Conservation (phyloP, 2,888 invertebrate genomes). For the Harpalus rubripes region DNA sequence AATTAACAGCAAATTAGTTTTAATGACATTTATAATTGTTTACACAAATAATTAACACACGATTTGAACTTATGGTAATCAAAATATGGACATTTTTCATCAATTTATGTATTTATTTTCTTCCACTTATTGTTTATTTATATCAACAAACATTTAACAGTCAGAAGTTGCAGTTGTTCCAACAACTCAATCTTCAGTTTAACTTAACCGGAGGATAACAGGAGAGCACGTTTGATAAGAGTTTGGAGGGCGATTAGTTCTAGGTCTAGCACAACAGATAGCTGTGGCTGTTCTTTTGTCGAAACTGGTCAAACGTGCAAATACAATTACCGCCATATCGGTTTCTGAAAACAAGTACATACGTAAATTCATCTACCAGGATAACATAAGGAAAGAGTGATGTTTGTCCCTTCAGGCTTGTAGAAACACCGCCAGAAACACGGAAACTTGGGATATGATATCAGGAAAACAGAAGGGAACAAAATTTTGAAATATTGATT, state of each 20-base stretch:
- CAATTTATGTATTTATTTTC: neutral
- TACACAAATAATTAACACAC: neutral
- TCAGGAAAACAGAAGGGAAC: conserved; percentile 19
- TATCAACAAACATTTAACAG: too few species aligned
- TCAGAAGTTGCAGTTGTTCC: neutral
- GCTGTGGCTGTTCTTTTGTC: conserved; percentile 8
- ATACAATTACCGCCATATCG: conserved; percentile 62
- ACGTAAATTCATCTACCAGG: conserved; percentile 59
- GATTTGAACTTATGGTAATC: neutral
- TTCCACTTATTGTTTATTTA: neutral
- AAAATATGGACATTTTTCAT: too few species aligned
- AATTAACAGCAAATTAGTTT: neutral
- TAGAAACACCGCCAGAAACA: conserved; percentile 52
- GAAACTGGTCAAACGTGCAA: conserved; percentile 49
- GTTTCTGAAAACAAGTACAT: conserved; percentile 63
- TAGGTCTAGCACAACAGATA: neutral
- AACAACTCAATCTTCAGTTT: conserved; percentile 18
- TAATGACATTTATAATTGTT: neutral
- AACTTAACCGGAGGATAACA: conserved; percentile 3
- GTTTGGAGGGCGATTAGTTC: neutral
- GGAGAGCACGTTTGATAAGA: conserved; percentile 11
- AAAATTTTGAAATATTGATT: too few species aligned
- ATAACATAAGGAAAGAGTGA: conserved; percentile 6
- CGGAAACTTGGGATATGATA: conserved; percentile 7
- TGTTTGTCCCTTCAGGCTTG: conserved; percentile 22